Evolutionary conservation across 2,113 vertebrate genomes (phyloP).

Genomic region (Tricholaema leucomelas): DNA sequence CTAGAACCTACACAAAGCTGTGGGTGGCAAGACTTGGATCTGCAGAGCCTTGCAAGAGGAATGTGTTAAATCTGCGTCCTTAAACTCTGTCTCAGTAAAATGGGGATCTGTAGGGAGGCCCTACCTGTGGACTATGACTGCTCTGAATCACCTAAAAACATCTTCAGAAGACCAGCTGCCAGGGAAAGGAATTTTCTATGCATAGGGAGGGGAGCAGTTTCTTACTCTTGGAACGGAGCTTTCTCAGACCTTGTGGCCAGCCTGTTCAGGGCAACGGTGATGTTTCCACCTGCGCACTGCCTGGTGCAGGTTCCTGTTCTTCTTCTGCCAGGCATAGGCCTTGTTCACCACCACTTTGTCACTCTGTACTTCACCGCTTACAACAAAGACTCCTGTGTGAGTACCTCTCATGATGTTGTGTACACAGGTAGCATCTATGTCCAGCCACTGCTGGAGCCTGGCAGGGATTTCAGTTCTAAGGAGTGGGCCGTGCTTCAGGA

Average conservation of each 20-base stretch:
- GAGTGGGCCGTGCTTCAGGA: conserved; percentile 82
- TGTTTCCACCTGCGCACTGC: conserved; percentile 80
- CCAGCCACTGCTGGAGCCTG: conserved; percentile 80
- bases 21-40: neutral
- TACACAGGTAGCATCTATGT: conserved; percentile 82
- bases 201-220: conserved; percentile 16
- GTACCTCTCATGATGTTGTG: conserved; percentile 82
- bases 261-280: conserved; percentile 76
- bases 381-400: conserved; percentile 73
- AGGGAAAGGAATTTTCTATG: conserved; percentile 36
- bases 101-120: neutral
- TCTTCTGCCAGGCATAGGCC: conserved; percentile 81
- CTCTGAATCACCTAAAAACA: neutral
- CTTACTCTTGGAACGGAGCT: neutral
- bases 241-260: neutral
- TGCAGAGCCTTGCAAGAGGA: neutral
- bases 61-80: neutral
- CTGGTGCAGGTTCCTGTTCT: conserved; percentile 78
- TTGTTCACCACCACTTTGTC: conserved; percentile 80
- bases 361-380: conserved; percentile 79
- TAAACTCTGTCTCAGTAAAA: neutral
- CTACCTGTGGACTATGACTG: conserved; percentile 7
- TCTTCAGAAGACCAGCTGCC: conserved; percentile 9
- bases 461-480: conserved; percentile 73
- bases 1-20: neutral